Evolutionary conservation across 2,113 vertebrate species (phyloP), one percentile per base, ranked within the genome.

Genomic region (Cairina moschata): DNA sequence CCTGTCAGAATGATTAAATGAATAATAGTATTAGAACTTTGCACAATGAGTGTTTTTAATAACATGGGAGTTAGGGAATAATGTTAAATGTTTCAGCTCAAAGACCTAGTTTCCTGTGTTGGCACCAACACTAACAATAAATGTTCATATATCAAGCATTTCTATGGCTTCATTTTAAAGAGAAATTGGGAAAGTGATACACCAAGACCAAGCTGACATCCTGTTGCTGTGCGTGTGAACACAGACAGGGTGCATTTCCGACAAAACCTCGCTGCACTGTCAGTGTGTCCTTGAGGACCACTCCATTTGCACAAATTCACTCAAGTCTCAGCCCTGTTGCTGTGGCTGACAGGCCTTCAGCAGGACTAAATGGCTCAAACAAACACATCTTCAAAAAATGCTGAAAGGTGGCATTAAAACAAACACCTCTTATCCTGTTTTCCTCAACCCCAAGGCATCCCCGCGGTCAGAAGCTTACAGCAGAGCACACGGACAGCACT

Each of bases 131-230:
- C 28, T 86, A 89, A 76, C 69, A 82, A 63, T 86, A 59, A 95
- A 95, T 62, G 68, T 86, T 95, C 78, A 92, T 86, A 85, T 82
- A 82, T 88, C 74, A 82, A 73, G 48, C 78, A 95, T 95, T 88
- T 93, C 91, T 69, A 95, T 67, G 79, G 94, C 73, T 87, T 92
- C 86, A 62, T 83, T 94, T 96, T 92, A 89, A 97, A 91, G 50
- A 95, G 59, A 83, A 88, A 85, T 83, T 71, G 90, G 46, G 87
- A 90, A 66, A 78, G 69, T 83, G 81, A 90, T 84, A 67, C 6
- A 83, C 34, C 87, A 83, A 75, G 66, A 79, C 55, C 90, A 78
- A 65, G 94, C 69, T 59, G 89, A 89, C 83, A 93, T 71, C 78
- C 83, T 17, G 0, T 92, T 96, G 69, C 68, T 91, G 2, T 17